A percentile compares a stretch with the other conserved stretches of the same genome.
These are phyloP conservation scores for Phalloptychus januarius DNA, from an alignment of 2,797 vertebrate genomes.

Conservation along the genomic window DNA sequence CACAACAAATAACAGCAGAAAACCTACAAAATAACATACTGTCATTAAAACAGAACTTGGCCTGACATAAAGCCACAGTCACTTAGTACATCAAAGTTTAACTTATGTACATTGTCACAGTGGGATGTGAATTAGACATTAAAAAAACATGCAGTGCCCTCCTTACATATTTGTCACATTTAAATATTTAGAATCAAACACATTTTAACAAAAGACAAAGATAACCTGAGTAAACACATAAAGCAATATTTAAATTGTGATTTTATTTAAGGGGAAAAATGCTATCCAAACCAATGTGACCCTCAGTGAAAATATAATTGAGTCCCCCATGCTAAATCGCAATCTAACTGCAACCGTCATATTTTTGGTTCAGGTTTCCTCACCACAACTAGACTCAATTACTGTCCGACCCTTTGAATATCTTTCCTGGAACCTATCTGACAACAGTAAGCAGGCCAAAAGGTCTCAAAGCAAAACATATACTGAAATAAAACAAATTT, in stretches of 20 bases:
- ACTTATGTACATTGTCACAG: constrained; percentile 58
- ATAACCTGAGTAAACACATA: not conserved
- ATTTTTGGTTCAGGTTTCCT: not conserved
- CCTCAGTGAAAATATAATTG: not conserved
- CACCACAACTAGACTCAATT: not conserved
- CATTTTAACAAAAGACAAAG: not conserved
- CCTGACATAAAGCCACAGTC: constrained; percentile 28
- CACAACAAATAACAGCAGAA: constrained; percentile 46
- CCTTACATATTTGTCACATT: not conserved
- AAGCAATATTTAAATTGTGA: not conserved
- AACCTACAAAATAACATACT: constrained; percentile 48
- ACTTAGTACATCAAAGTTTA: constrained; percentile 47
- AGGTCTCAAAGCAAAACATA: not conserved
- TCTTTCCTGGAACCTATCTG: no score
- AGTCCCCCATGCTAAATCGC: not conserved
- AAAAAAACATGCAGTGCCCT: constrained; percentile 19
- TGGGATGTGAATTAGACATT: constrained; percentile 47
- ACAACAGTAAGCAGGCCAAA: not conserved
- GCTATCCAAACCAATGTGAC: not conserved
- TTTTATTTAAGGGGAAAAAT: not conserved
- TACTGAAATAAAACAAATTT: not conserved
- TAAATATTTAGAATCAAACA: not conserved
- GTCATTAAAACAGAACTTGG: constrained; percentile 45
- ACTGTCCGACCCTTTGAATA: not conserved
- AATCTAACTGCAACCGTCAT: not conserved